Percentiles rank a stretch among this genome's conserved stretches.
Conservation (phyloP, 2,888 invertebrate species). For the Caenorhabditis panamensis region DNA sequence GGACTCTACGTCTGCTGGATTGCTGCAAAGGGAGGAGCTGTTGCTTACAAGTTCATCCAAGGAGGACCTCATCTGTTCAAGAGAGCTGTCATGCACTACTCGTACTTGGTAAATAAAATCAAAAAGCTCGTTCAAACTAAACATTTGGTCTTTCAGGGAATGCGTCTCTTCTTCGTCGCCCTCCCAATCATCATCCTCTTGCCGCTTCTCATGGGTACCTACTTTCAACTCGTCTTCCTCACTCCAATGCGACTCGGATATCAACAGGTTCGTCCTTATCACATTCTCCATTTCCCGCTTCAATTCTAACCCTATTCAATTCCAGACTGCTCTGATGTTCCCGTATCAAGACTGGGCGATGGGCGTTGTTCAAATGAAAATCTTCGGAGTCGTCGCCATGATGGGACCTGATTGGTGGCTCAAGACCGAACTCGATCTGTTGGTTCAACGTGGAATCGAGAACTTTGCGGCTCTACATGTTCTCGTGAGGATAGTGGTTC, state of each 20-base stretch:
- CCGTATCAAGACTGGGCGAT: conserved; percentile 93
- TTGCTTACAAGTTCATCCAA: conserved; percentile 34
- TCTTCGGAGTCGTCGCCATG: conserved; percentile 94
- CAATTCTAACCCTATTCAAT: conserved; percentile 87
- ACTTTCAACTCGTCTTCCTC: conserved; percentile 91
- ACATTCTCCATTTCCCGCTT: too few relatives aligned
- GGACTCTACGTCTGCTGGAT: conserved; percentile 97
- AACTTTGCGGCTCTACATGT: conserved; percentile 93
- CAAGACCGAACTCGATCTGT: conserved; percentile 86
- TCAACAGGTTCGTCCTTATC: conserved; percentile 82
- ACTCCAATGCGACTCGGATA: conserved; percentile 92
- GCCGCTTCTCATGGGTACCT: conserved; percentile 92
- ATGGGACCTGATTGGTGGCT: conserved; percentile 98
- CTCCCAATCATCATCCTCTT: conserved; percentile 90
- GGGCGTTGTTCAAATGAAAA: conserved; percentile 97
- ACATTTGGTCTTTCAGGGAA: conserved; percentile 37
- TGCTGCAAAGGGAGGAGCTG: conserved; percentile 85
- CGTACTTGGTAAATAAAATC: conserved; percentile 35
- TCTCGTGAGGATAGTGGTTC: conserved; percentile 88
- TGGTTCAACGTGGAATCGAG: conserved; percentile 93
- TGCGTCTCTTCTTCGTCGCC: conserved; percentile 84
- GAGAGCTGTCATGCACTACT: conserved; percentile 35
- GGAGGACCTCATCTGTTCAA: conserved; percentile 47
- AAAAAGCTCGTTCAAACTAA: not conserved
- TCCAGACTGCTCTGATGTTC: conserved; percentile 85